Base-by-base conservation (phyloP, 2,888 invertebrate genomes). In the Thymelicus lineola region DNA sequence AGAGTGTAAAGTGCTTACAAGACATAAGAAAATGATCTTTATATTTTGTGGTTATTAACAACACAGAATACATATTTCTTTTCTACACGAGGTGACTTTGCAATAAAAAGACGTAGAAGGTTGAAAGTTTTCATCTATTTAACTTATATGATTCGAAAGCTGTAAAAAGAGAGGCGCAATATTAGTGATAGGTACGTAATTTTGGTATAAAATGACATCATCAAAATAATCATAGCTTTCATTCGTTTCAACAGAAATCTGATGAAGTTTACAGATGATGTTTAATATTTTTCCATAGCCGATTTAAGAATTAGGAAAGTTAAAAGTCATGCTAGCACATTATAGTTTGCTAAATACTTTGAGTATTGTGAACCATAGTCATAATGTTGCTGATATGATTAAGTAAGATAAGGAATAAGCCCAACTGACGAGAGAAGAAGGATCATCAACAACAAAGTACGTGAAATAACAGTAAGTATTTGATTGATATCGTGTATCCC, bases 41-140 rank as follows among this genome's bases (percentile, higher is more conserved):
- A 14, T 36, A 15, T 58, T 58, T 36, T 36, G 15, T 36, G 20
- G 36, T 28, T 2, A 15, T 36, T 59, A 46, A 35, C 53, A 55
- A 55, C 9, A 48, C 17, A 60, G 28, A 48, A 55, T 46, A n/a
- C n/a, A n/a, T n/a, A 45, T 20, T 53, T 14, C 10, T 58, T 9
- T 57, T 63, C 20, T 61, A 71, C 62, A 45, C 48, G 20, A 74
- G 72, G 75, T 81, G 82, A 84, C 78, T 79, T 79, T 75, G 76
- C 80, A 80, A 77, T 80, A 76, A 76, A 72, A 74, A 73, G 75
- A 82, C 77, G 77, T 79, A 79, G 79, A 82, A 79, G 74, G 79
- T 83, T 77, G 77, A 76, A 73, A 75, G 71, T 78, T 77, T 76
- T 73, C 70, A 72, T 77, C 36, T 50, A 60, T 61, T 63, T 46